Evolutionary conservation across 2,113 vertebrate species (phyloP).

Genomic region (Anguilla rostrata): DNA sequence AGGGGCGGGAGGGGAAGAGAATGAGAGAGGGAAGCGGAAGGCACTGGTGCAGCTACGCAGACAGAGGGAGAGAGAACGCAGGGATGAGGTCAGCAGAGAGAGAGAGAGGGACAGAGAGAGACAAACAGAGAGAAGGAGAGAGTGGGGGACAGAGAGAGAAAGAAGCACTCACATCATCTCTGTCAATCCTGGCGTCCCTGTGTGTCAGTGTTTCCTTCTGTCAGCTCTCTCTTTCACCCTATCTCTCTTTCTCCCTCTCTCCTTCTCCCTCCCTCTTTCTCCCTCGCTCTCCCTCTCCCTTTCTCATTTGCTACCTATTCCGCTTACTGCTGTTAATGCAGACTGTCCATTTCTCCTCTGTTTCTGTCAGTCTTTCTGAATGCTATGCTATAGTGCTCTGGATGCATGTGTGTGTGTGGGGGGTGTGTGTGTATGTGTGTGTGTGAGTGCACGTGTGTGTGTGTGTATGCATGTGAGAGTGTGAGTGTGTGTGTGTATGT

Average conservation of each 20-base stretch:
- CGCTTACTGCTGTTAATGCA: background rate
- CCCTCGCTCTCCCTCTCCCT: slow-evolving; percentile 46
- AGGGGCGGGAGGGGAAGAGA: background rate
- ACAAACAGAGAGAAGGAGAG: slow-evolving; percentile 30
- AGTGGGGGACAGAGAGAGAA: background rate
- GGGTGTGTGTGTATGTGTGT: slow-evolving; percentile 30
- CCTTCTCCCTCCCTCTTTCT: slow-evolving; percentile 26
- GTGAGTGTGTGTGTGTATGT: slow-evolving; percentile 24
- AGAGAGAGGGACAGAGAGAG: background rate
- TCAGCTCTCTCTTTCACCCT: slow-evolving; percentile 24
- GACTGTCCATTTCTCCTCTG: background rate
- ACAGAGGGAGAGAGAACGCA: slow-evolving; percentile 48
- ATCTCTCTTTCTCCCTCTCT: slow-evolving; percentile 26
- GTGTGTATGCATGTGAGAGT: slow-evolving; percentile 13
- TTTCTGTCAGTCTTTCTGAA: background rate
- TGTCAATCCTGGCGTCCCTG: slow-evolving; percentile 60
- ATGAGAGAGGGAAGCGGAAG: slow-evolving; percentile 37
- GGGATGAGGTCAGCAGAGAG: slow-evolving; percentile 47
- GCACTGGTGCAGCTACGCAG: slow-evolving; percentile 16
- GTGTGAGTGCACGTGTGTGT: slow-evolving; percentile 43
- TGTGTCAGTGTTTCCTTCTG: slow-evolving; percentile 57
- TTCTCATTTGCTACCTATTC: background rate
- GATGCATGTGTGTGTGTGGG: too few species aligned
- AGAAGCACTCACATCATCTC: slow-evolving; percentile 77
- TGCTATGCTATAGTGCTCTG: too few species aligned